Evolutionary conservation across 2,113 vertebrate species (phyloP).

Genomic region (Sturnira hondurensis): DNA sequence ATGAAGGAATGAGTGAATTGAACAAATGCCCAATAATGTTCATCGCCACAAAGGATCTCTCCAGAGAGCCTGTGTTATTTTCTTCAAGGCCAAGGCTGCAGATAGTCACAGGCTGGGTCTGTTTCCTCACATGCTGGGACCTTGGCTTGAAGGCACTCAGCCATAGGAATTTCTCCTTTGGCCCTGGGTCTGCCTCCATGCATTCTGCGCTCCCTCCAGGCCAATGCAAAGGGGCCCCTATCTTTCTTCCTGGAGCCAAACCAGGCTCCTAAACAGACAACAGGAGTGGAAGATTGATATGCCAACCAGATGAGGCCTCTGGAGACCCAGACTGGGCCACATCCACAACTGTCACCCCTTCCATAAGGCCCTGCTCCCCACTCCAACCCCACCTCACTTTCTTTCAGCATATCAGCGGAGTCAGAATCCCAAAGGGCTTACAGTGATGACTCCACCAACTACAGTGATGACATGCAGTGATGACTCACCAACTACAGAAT

Average conservation of each 20-base stretch:
- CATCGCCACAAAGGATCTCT: background rate
- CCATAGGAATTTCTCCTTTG: background rate
- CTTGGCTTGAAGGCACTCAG: background rate
- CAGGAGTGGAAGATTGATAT: background rate
- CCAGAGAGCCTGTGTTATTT: background rate
- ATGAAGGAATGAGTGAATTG: background rate
- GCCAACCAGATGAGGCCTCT: background rate
- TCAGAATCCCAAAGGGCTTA: background rate
- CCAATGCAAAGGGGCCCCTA: background rate
- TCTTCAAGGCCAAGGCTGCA: background rate
- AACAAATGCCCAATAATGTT: background rate
- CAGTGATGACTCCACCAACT: background rate
- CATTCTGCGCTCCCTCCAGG: background rate
- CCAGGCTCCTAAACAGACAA: background rate
- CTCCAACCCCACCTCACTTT: background rate
- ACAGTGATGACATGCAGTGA: accelerated
- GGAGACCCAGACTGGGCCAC: background rate
- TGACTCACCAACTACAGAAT: background rate
- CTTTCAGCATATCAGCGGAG: background rate
- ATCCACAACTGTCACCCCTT: background rate
- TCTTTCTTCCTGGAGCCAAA: background rate
- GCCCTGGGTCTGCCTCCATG: background rate
- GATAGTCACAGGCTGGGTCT: background rate
- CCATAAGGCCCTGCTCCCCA: accelerated
- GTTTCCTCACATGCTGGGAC: background rate